Evolutionary conservation across 2,888 invertebrate species (phyloP), one percentile per base, ranked within the genome.

Genomic region (Eretmocerus hayati): DNA sequence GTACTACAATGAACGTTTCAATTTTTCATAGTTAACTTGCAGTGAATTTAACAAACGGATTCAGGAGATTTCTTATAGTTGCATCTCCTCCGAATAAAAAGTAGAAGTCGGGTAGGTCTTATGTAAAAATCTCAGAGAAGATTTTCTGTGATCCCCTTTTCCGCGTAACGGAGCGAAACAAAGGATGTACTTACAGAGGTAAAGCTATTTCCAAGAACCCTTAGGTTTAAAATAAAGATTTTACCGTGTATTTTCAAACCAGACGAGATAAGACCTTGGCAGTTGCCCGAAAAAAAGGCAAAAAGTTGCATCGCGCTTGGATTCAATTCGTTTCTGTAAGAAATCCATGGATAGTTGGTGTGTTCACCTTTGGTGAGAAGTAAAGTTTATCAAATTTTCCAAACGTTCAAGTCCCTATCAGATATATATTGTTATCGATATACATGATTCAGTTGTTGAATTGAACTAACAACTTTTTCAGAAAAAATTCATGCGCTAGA

Each of bases 161-260:
- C 26, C 37, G 16, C 42, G 35, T 42, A 46, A 36, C 41, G 37
- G 47, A 45, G 46, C 42, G 46, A 55, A 54, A 58, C 57, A 58
- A 58, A 58, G 55, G 55, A 43, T 20, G 23, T 13, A 35, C 20
- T 39, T 48, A 33, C 39, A 35, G 42, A 26, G 18, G 35, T 30
- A 20, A 22, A 31, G 48, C 55, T 60, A 59, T 60, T 59, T 59
- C 50, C 43, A 54, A 48, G 54, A 48, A 48, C 57, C 58, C 58
- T 62, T 57, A 42, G 54, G 53, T 52, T 57, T 48, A 52, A 58
- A 59, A 59, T 59, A 60, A 59, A 60, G 53, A 50, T 54, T 49
- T 51, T 40, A 21, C 36, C 43, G 47, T 3, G 50, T 50, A 48
- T 53, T 53, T 42, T 48, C 48, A 33, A 45, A 42, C 38, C 32